phyloP scores from a whole-genome alignment of 2,797 vertebrate genomes.

The Neosilurus hyrtlii region DNA sequence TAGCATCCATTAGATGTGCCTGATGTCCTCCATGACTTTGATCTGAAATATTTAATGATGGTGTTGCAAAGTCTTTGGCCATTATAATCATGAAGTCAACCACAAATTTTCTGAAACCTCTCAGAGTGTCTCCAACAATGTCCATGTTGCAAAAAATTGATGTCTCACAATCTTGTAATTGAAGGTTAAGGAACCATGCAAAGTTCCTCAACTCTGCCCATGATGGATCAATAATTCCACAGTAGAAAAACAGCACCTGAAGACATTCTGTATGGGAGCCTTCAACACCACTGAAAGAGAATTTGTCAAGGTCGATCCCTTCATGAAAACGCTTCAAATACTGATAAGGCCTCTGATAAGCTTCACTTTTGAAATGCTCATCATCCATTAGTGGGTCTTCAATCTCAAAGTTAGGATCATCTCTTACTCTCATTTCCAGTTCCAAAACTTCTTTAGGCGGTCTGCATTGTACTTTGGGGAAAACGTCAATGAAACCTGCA shows the following conservation, averaged over 20 bases:
- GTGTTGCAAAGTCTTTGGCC: slow-evolving; percentile 95
- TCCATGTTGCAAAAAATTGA: slow-evolving; percentile 83
- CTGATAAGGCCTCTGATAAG: slow-evolving; percentile 92
- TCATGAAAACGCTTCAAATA: slow-evolving; percentile 82
- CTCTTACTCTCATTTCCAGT: slow-evolving; percentile 64
- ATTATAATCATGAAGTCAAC: slow-evolving; percentile 96
- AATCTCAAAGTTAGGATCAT: slow-evolving; percentile 27
- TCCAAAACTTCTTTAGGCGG: slow-evolving; percentile 87
- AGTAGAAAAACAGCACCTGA: slow-evolving; percentile 85
- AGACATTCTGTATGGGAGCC: slow-evolving; percentile 83
- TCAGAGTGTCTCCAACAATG: slow-evolving; percentile 78
- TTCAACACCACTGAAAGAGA: slow-evolving; percentile 74
- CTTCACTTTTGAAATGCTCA: slow-evolving; percentile 79
- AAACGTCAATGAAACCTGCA: slow-evolving; percentile 78
- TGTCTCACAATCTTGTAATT: slow-evolving; percentile 85
- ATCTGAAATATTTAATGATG: slow-evolving; percentile 87
- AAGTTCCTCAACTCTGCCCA: slow-evolving; percentile 94
- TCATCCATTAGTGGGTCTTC: slow-evolving; percentile 83
- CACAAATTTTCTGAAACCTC: slow-evolving; percentile 91
- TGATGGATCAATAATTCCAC: slow-evolving; percentile 85
- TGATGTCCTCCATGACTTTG: slow-evolving; percentile 79
- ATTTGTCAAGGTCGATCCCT: slow-evolving; percentile 74
- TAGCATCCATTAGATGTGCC: slow-evolving; percentile 62
- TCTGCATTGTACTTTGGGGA: slow-evolving; percentile 85
- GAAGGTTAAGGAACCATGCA: slow-evolving; percentile 85